Base-by-base conservation (phyloP, 1,140 invertebrate species). In the Aphidius gifuensis region DNA sequence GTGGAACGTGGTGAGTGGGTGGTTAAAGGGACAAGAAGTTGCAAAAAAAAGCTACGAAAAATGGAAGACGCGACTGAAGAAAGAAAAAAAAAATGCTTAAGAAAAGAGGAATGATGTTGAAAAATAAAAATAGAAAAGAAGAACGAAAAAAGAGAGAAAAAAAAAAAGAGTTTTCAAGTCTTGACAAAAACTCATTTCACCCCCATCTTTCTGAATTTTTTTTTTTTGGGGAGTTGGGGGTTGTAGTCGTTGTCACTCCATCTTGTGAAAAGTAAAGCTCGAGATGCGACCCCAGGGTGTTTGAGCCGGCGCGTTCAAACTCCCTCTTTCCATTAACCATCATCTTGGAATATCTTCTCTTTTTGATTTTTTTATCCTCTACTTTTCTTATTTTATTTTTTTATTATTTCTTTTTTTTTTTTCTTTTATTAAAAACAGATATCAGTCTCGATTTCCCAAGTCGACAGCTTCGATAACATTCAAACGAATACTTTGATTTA, bases 11-110 rank as follows among this genome's bases (percentile, higher is more conserved):
- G 21, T 46, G 43, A 21, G 54, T 21, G 62, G 42, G 59, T 23
- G 60, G 61, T 60, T 53, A 60, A 53, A 58, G 60, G 47, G 45
- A 63, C 61, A 63, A 48, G 46, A 68, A 53, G 59, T 65, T 50
- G 58, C 61, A 62, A 67, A 51, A 62, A 62, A 55, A 61, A 39
- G 6, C 44, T 6, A 58, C 67, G 64, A 61, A 62, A 67, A 67
- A 68, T 69, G 69, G 68, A 70, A 71, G 69, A 64, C 68, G 64
- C 51, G 60, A 16, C 16, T 38, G 38, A 32, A 43, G 46, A 54
- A 46, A n/a, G 32, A 21, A 32, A 40, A 59, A 47, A 9, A 43
- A 44, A 48, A 50, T 43, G 58, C 47, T 32, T 32, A 32, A 32
- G 23, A 32, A 32, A 32, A 32, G 23, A 32, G 23, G 23, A 32